phyloP scores from a whole-genome alignment of 1,140 invertebrate species.

The Limonius californicus region DNA sequence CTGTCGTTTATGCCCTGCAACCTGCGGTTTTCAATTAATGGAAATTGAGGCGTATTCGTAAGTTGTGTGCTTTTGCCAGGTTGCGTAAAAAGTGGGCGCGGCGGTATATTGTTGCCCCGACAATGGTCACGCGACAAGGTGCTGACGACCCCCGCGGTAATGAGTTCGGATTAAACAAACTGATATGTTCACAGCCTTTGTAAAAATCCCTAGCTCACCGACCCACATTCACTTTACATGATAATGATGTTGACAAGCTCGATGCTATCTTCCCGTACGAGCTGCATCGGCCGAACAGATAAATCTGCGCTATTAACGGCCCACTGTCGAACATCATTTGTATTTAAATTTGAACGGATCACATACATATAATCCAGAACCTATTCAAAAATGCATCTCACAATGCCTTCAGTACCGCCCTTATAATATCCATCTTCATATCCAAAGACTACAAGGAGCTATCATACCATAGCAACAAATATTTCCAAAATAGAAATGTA shows the following conservation, averaged over 20 bases:
- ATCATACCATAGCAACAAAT: too few species aligned
- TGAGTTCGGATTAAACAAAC: slow-evolving; percentile 12
- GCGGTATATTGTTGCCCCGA: not conserved
- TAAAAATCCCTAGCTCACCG: slow-evolving; percentile 10
- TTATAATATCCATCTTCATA: too few species aligned
- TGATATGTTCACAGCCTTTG: slow-evolving; percentile 11
- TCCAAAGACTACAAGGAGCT: too few species aligned
- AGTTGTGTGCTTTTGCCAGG: not conserved
- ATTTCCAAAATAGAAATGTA: too few species aligned
- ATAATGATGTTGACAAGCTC: slow-evolving; percentile 16
- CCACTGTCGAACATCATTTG: not conserved
- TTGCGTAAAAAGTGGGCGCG: slow-evolving; percentile 8
- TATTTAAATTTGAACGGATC: not conserved
- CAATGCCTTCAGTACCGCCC: too few species aligned
- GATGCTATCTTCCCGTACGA: slow-evolving; percentile 5
- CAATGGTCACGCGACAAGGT: slow-evolving; percentile 16
- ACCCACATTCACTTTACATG: slow-evolving; percentile 17
- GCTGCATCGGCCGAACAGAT: not conserved
- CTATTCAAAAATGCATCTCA: too few species aligned
- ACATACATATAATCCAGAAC: too few species aligned
- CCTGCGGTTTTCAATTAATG: slow-evolving; percentile 20
- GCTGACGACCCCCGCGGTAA: slow-evolving; percentile 13
- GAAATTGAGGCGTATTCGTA: not conserved
- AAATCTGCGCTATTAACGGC: not conserved
- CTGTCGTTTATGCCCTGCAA: slow-evolving; percentile 13